Conservation (phyloP, 2,797 vertebrate genomes). For the Ctenopoma kingsleyae region DNA sequence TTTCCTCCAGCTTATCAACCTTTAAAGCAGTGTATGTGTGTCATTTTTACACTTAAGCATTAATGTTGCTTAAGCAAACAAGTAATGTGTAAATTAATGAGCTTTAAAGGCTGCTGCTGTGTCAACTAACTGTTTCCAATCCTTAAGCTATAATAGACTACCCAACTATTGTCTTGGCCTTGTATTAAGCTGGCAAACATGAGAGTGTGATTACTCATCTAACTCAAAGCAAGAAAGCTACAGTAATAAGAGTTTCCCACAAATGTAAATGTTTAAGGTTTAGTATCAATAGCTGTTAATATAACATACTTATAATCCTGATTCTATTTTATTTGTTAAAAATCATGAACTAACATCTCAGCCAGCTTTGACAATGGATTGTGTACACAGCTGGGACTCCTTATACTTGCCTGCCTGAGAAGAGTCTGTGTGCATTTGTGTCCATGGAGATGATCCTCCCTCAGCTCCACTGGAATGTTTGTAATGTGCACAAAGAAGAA, state of each 20-base stretch:
- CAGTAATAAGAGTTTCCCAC: background rate
- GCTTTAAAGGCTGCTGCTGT: background rate
- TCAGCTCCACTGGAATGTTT: slow-evolving; percentile 82
- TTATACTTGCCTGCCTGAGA: slow-evolving; percentile 53
- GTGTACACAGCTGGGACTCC: slow-evolving; percentile 77
- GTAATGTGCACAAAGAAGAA: slow-evolving; percentile 70
- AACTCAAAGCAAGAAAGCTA: background rate
- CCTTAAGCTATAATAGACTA: background rate
- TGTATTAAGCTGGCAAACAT: background rate
- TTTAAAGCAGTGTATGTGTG: too few relatives aligned
- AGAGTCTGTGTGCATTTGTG: slow-evolving; percentile 48
- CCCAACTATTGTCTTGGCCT: background rate
- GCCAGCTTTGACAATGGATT: slow-evolving; percentile 46
- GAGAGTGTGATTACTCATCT: slow-evolving; percentile 3
- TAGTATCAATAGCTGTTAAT: background rate
- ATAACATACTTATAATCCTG: background rate
- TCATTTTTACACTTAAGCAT: background rate
- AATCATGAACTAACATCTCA: slow-evolving; percentile 18
- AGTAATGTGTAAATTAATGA: background rate
- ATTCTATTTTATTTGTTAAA: background rate
- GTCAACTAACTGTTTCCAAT: background rate
- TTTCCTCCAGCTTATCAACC: too few relatives aligned
- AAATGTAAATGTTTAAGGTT: too few relatives aligned
- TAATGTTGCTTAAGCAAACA: background rate
- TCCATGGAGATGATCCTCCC: slow-evolving; percentile 81